A percentile compares a stretch with the other conserved stretches of the same genome.
phyloP scores from a whole-genome alignment of 2,888 invertebrate species.

The Alentia gelatinosa region DNA sequence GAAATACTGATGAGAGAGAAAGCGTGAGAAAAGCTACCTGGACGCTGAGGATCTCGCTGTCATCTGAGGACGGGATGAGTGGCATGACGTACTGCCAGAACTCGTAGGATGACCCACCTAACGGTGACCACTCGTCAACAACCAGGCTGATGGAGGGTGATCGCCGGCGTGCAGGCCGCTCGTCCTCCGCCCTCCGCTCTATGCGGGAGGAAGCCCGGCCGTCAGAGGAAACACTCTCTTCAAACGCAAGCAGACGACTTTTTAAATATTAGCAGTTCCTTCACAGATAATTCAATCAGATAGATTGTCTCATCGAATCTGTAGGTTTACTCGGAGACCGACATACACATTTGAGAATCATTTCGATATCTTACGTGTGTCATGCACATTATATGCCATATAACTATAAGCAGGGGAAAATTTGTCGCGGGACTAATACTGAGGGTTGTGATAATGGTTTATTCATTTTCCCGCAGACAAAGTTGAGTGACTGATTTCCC shows the following conservation, averaged over 20 bases:
- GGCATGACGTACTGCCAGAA: conserved; percentile 17
- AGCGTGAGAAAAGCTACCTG: conserved; percentile 19
- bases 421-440: too few relatives aligned
- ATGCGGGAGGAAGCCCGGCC: background rate
- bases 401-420: too few relatives aligned
- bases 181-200: background rate
- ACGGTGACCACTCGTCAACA: background rate
- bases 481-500: too few relatives aligned
- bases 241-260: background rate
- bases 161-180: background rate
- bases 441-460: too few relatives aligned
- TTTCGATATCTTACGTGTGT: too few relatives aligned
- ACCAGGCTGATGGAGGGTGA: conserved; percentile 5
- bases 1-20: too few relatives aligned
- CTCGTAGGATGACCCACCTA: background rate
- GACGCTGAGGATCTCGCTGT: conserved; percentile 25
- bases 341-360: too few relatives aligned
- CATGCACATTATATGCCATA: too few relatives aligned
- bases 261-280: background rate
- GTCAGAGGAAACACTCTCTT: background rate
- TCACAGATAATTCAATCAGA: background rate
- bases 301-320: background rate
- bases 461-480: too few relatives aligned
- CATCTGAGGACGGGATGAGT: conserved; percentile 23
- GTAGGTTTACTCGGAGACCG: too few relatives aligned